Evolutionary conservation across 2,888 invertebrate species (phyloP).

Genomic region (Gandaritis pyraliata): DNA sequence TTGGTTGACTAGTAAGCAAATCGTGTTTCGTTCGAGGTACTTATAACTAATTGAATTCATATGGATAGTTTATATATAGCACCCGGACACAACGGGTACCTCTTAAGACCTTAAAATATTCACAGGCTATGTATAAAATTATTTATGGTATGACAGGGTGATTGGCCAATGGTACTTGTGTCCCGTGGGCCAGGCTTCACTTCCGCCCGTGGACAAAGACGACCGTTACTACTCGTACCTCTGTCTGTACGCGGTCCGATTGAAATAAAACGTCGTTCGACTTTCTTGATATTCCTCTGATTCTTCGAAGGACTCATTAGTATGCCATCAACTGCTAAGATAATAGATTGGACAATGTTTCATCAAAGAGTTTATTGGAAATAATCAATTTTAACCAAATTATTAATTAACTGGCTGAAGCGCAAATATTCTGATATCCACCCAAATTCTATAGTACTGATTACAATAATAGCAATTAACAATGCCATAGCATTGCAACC

Average conservation of each 20-base stretch:
- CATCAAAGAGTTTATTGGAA: background rate
- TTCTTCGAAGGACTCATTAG: slow-evolving; percentile 12
- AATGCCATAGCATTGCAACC: no score
- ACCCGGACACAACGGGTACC: slow-evolving; percentile 8
- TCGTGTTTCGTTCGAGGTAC: no score
- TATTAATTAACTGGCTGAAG: no score
- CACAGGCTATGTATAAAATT: slow-evolving; percentile 4
- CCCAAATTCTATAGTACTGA: no score
- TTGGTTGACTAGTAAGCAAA: background rate
- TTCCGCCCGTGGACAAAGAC: slow-evolving; percentile 23
- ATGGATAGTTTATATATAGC: background rate
- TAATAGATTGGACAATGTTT: slow-evolving; percentile 3
- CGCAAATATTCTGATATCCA: no score
- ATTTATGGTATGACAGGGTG: slow-evolving; percentile 12
- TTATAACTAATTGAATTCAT: background rate
- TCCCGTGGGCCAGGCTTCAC: slow-evolving; percentile 16
- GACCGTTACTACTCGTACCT: slow-evolving; percentile 10
- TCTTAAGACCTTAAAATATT: slow-evolving; percentile 16
- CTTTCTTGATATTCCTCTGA: background rate
- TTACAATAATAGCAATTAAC: no score
- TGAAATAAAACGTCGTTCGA: slow-evolving; percentile 10
- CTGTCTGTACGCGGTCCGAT: slow-evolving; percentile 2
- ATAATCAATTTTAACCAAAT: no score
- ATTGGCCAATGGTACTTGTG: slow-evolving; percentile 22
- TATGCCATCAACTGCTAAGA: slow-evolving; percentile 1